phyloP scores from a whole-genome alignment of 2,888 invertebrate species.

The Dryomyza anilis region DNA sequence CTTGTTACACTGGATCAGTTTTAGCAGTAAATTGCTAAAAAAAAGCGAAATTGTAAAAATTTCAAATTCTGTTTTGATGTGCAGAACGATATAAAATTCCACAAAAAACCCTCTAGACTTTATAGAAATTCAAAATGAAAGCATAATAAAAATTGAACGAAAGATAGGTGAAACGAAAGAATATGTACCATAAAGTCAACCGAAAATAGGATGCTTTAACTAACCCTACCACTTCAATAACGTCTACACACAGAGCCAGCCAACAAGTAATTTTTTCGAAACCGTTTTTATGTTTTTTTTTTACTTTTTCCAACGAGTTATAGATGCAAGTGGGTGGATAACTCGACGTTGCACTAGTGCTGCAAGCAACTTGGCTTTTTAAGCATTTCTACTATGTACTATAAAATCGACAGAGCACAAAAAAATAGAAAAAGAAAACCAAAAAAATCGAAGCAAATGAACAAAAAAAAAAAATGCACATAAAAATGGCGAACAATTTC shows the following conservation, averaged over 20 bases:
- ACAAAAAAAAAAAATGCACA: no score
- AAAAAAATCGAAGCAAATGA: no score
- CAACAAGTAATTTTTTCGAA: no score
- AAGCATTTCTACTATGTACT: background rate
- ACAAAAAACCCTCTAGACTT: conserved; percentile 12
- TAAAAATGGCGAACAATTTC: conserved; percentile 11
- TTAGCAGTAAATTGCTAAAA: no score
- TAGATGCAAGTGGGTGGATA: conserved; percentile 2
- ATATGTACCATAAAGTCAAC: background rate
- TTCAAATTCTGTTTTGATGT: no score
- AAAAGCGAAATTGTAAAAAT: no score
- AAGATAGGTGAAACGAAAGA: background rate
- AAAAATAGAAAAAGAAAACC: conserved; percentile 1
- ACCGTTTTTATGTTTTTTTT: no score
- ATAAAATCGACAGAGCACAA: conserved; percentile 2
- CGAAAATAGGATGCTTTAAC: background rate
- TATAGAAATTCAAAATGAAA: conserved; percentile 23
- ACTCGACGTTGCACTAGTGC: background rate
- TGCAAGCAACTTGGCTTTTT: background rate
- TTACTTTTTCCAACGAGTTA: no score
- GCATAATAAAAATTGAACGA: conserved; percentile 24
- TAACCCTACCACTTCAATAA: background rate
- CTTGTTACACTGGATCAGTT: no score
- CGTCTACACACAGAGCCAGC: background rate
- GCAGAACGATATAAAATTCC: no score